Conservation (phyloP, 1,140 invertebrate species). For the Drosophila burlai region DNA sequence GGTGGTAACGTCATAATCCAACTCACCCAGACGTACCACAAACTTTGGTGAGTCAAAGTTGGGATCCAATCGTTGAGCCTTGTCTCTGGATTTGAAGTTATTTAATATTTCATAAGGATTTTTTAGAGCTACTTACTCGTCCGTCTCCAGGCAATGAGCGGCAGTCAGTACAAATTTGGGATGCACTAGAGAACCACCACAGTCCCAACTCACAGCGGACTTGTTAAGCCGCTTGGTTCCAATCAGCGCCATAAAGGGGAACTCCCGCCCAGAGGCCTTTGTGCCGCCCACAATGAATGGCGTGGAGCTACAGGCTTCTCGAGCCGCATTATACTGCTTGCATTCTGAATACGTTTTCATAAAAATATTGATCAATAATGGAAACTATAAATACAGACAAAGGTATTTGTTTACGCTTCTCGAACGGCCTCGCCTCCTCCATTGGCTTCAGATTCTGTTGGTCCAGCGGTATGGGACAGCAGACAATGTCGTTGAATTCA, state of each 20-base stretch:
- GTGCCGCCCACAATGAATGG: conserved; percentile 77
- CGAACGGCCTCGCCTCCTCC: conserved; percentile 35
- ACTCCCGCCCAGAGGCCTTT: conserved; percentile 70
- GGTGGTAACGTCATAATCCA: conserved; percentile 84
- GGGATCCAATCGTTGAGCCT: conserved; percentile 52
- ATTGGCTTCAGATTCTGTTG: conserved; percentile 23
- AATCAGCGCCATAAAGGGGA: conserved; percentile 84
- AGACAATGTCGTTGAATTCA: conserved; percentile 70
- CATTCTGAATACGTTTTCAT: conserved; percentile 38
- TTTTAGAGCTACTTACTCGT: conserved; percentile 23
- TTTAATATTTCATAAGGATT: background rate
- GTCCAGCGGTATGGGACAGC: conserved; percentile 63
- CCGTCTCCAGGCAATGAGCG: conserved; percentile 79
- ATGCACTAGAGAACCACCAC: conserved; percentile 85
- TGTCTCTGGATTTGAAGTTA: conserved; percentile 8
- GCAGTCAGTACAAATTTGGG: conserved; percentile 82
- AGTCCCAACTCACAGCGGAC: conserved; percentile 62
- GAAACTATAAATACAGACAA: too few species aligned
- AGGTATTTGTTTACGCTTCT: conserved; percentile 48
- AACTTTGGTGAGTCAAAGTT: conserved; percentile 59
- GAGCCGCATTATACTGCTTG: conserved; percentile 52
- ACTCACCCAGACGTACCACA: conserved; percentile 86
- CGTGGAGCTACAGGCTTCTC: conserved; percentile 43
- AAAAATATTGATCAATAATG: background rate
- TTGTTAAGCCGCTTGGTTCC: conserved; percentile 42